Conservation (phyloP, 2,113 vertebrate species). For the Mohoua ochrocephala region DNA sequence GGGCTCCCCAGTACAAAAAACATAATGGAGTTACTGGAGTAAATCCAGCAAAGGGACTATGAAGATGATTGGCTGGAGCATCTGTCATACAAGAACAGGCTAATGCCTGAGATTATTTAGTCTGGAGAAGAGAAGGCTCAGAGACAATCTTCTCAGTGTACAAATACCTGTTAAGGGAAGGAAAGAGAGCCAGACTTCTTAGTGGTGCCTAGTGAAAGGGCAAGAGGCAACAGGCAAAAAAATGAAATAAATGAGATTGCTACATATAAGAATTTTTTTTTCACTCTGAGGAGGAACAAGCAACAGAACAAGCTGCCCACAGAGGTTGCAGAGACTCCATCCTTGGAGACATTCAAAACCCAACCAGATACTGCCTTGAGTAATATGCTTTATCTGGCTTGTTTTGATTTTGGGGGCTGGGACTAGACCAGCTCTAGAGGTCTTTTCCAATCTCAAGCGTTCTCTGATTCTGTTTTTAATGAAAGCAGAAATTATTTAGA, state of each 20-base stretch:
- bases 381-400: background rate
- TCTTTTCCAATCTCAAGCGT: background rate
- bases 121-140: background rate
- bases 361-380: background rate
- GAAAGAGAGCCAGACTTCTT: background rate
- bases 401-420: background rate
- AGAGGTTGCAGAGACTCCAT: background rate
- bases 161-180: background rate
- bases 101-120: background rate
- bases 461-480: background rate
- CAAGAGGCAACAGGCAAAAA: background rate
- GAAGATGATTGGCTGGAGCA: background rate
- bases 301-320: background rate
- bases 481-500: background rate
- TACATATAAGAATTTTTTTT: background rate
- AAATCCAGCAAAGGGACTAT: background rate
- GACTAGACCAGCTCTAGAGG: background rate
- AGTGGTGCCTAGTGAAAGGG: background rate
- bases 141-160: background rate
- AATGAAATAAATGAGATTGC: background rate
- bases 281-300: background rate
- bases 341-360: background rate
- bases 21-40: background rate
- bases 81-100: background rate
- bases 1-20: background rate